Conservation (phyloP, 2,888 invertebrate species). For the Elysia crispata region DNA sequence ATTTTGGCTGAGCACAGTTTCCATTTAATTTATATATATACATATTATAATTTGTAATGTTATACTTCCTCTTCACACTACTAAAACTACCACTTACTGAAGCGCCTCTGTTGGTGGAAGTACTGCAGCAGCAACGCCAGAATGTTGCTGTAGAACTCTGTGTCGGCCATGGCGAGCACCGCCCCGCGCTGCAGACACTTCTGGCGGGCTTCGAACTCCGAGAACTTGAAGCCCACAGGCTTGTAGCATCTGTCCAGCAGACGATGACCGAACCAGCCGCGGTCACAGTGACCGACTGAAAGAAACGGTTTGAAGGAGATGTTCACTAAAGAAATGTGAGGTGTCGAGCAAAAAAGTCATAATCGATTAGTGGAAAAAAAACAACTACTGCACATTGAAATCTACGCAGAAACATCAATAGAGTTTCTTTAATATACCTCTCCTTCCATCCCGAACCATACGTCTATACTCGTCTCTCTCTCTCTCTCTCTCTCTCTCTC, state of each 20-base stretch:
- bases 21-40: too few relatives aligned
- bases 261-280: slow-evolving; percentile 66
- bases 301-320: background rate
- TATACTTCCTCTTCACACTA: too few relatives aligned
- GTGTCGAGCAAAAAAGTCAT: background rate
- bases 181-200: slow-evolving; percentile 56
- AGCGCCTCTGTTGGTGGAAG: background rate
- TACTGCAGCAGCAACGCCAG: slow-evolving; percentile 41
- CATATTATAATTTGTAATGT: too few relatives aligned
- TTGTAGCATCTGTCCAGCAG: slow-evolving; percentile 63
- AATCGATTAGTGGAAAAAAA: too few relatives aligned
- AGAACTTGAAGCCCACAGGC: slow-evolving; percentile 52
- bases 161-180: slow-evolving; percentile 45
- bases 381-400: too few relatives aligned
- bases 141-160: slow-evolving; percentile 51
- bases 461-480: too few relatives aligned
- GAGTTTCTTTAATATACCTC: too few relatives aligned
- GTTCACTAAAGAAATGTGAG: background rate
- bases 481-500: too few relatives aligned
- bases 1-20: too few relatives aligned
- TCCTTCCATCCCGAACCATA: too few relatives aligned
- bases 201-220: slow-evolving; percentile 51
- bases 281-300: slow-evolving; percentile 64
- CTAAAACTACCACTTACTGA: too few relatives aligned
- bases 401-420: too few relatives aligned